phyloP scores from a whole-genome alignment of 1,140 invertebrate genomes.

The Campoletis sonorensis region DNA sequence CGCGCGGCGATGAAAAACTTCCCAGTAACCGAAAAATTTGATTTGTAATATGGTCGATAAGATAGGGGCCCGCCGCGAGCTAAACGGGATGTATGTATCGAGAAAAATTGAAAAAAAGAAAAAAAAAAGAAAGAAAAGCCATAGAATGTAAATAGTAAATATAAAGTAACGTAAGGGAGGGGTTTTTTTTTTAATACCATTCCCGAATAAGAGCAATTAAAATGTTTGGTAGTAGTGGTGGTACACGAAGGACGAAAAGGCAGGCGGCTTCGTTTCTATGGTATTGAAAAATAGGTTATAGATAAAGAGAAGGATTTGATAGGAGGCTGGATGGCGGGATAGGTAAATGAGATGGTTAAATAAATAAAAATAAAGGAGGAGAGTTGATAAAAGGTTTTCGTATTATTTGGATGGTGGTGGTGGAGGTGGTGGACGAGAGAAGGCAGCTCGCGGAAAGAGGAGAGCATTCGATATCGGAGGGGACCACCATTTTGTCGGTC shows the following conservation, averaged over 20 bases:
- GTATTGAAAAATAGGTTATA: slow-evolving; percentile 67
- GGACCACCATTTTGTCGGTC: slow-evolving; percentile 77
- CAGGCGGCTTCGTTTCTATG: slow-evolving; percentile 63
- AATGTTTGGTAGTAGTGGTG: slow-evolving; percentile 58
- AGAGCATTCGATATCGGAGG: slow-evolving; percentile 70
- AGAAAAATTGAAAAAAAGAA: slow-evolving; percentile 36
- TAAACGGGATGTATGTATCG: background rate
- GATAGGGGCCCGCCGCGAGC: no score
- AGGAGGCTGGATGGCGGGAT: slow-evolving; percentile 27
- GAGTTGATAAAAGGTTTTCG: slow-evolving; percentile 57
- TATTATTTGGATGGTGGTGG: no score
- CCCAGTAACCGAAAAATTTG: slow-evolving; percentile 33
- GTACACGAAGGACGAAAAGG: slow-evolving; percentile 48
- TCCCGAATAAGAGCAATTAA: slow-evolving; percentile 63
- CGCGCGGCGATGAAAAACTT: background rate
- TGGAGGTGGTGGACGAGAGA: no score
- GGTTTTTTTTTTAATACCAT: slow-evolving; percentile 50
- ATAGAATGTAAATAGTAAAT: background rate
- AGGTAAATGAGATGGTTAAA: no score
- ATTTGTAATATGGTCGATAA: slow-evolving; percentile 31
- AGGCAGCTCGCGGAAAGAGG: slow-evolving; percentile 60
- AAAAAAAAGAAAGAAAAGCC: slow-evolving; percentile 20
- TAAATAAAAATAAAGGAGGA: slow-evolving; percentile 11
- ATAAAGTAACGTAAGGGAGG: slow-evolving; percentile 25
- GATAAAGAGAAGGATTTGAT: slow-evolving; percentile 42